Evolutionary conservation across 1,140 invertebrate species (phyloP), one percentile per base, ranked within the genome.

Genomic region (Drosophila arawakana): DNA sequence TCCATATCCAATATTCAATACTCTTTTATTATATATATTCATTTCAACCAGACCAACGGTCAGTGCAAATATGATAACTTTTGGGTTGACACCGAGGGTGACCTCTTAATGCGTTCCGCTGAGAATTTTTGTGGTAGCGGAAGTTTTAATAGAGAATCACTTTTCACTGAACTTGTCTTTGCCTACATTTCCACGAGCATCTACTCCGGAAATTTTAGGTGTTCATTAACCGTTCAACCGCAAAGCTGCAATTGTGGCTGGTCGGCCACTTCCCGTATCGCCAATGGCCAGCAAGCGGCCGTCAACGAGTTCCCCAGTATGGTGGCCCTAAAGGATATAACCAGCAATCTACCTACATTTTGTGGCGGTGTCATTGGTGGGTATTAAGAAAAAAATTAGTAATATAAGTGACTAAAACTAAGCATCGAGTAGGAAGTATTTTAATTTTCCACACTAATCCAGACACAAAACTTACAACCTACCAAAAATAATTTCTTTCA

Each of bases 51-150:
- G 84, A 69, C 2, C 25, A 84, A 71, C 69, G 80, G 80, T 0
- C 49, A 58, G 18, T 92, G 91, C 58, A 74, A 25, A n/a, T 81
- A 89, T 34, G 91, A 92, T 15, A 86, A 79, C 57, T 86, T 92
- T 13, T 92, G 90, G 79, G 8, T 92, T 6, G 79, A 88, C 46
- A 21, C 34, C 6, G 91, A 92, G 50, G 91, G 91, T 8, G 91
- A 92, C 72, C 15, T 70, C 9, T 13, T 90, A 10, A 75, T 92
- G 76, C 81, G 83, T 5, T 54, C 58, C 4, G 75, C 86, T 1
- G 91, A 92, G 18, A 90, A 91, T 37, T 89, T 92, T 54, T 92
- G 91, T 8, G 91, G 91, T 13, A 55, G 15, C 3, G 91, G 91
- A 7, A 49, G 37, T 41, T 60, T 92, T n/a, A n/a, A 18, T 0